Evolutionary conservation across 2,113 vertebrate genomes (phyloP).

Genomic region (Psittacula cyanocephala): DNA sequence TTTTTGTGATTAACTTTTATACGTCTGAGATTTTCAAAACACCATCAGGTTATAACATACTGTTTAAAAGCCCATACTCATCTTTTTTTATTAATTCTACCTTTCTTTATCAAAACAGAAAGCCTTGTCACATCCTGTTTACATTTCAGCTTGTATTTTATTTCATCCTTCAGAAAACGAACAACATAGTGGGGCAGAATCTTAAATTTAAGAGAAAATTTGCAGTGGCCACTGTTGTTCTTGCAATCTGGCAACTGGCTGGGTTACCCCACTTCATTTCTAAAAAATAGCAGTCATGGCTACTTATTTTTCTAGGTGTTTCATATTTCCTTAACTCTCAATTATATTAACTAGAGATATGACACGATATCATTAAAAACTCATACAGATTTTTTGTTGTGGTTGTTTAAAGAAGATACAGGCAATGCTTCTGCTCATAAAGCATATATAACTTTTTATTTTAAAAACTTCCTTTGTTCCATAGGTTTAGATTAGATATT

Average conservation of each 20-base stretch:
- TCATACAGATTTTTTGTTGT: neutral
- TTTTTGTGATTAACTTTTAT: slow-evolving; percentile 54
- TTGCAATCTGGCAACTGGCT: neutral
- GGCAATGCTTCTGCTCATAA: neutral
- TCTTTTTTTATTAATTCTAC: slow-evolving; percentile 7
- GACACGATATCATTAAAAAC: neutral
- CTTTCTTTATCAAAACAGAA: slow-evolving; percentile 11
- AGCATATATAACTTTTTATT: neutral
- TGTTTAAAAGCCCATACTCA: slow-evolving; percentile 6
- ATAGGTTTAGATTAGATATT: neutral
- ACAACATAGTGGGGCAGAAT: neutral
- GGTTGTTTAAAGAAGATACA: neutral
- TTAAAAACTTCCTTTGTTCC: neutral
- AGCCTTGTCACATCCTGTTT: neutral
- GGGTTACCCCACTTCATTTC: neutral
- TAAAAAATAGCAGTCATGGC: neutral
- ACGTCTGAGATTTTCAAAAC: slow-evolving; percentile 16
- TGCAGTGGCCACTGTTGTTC: neutral
- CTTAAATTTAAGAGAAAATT: neutral
- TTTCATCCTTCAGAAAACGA: neutral
- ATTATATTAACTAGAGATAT: neutral
- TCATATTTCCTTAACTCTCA: neutral
- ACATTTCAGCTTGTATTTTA: slow-evolving; percentile 2
- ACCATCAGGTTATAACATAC: neutral
- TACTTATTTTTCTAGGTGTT: neutral